A percentile compares a stretch with the other conserved stretches of the same genome.
Evolutionary conservation across 1,140 invertebrate species (phyloP).

Genomic region (Dendroctonus valens): DNA sequence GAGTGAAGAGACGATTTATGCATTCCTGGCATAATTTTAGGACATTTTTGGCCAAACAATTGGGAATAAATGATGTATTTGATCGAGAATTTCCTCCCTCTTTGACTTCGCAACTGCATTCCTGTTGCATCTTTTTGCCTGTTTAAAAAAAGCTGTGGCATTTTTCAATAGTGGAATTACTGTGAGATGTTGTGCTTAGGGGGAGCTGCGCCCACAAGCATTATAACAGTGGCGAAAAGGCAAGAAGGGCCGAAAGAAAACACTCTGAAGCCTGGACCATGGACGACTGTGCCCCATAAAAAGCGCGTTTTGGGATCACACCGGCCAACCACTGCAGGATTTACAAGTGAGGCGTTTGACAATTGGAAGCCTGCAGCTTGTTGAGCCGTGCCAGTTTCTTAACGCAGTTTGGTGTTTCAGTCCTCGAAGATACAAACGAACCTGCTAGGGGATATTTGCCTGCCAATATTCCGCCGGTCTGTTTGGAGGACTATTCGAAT

Average conservation of each 20-base stretch:
- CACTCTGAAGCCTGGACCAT: conserved; percentile 61
- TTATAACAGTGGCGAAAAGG: conserved; percentile 57
- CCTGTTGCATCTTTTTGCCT: neutral
- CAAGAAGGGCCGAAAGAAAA: conserved; percentile 63
- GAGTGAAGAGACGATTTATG: too few species aligned
- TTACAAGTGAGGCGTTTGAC: conserved; percentile 14
- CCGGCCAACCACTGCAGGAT: conserved; percentile 13
- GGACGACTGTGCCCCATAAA: conserved; percentile 54
- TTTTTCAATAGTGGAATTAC: neutral
- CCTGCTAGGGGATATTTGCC: conserved; percentile 42
- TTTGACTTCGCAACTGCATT: too few species aligned
- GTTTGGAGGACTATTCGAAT: conserved; percentile 55
- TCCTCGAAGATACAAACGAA: conserved; percentile 60
- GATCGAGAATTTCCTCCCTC: too few species aligned
- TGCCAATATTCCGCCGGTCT: conserved; percentile 46
- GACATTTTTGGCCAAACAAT: too few species aligned
- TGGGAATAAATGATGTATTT: neutral
- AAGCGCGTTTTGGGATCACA: conserved; percentile 30
- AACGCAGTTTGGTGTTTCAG: conserved; percentile 42
- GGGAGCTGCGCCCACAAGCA: conserved; percentile 48
- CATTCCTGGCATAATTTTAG: too few species aligned
- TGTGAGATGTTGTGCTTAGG: neutral
- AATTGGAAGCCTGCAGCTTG: conserved; percentile 21
- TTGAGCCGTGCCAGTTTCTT: neutral
- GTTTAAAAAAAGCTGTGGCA: neutral